Evolutionary conservation across 2,888 invertebrate genomes (phyloP), one percentile per base, ranked within the genome.

Genomic region (Watsonalla cultraria): DNA sequence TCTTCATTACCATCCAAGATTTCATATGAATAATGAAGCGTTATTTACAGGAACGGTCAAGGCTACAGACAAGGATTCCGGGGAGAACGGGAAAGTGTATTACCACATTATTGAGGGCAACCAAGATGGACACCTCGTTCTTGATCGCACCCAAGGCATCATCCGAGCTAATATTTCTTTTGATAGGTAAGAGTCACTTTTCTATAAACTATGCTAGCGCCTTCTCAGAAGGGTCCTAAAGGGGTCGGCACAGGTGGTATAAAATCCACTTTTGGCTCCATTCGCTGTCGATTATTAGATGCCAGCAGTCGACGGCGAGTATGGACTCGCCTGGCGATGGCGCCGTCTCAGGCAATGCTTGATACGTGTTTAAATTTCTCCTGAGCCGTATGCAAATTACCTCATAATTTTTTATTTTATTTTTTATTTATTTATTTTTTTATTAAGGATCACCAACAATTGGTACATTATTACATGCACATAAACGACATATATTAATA

Each of bases 41-140:
- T 35, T 46, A 14, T 24, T 54, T 53, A 2, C 82, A 91, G 95
- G 96, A 7, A 93, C 93, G 68, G 94, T 96, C 0, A 92, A 92
- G 65, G 96, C 96, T 0, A 90, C 93, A 7, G 96, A 96, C 75
- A 92, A 93, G 58, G 96, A 97, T 64, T 94, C 95, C 56, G 96
- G 96, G 4, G 94, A 95, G 51, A 95, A 96, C 68, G 95, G 96
- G 0, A 94, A 93, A 68, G 94, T 97, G 5, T 97, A 94, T 81
- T 97, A 97, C 77, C 96, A 97, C 73, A 92, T 97, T 53, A 80
- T 96, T 52, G 91, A 93, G 66, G 97, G 96, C 4, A 96, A 97
- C 76, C 94, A 94, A 56, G 94, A 95, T 56, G 92, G 93, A 0
- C 93, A 93, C 0, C 98, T 98, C 78, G 93, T 93, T 51, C 91